These are phyloP conservation scores for Rhinoraja longicauda DNA, from an alignment of 2,797 vertebrate genomes.

Conservation along the genomic window DNA sequence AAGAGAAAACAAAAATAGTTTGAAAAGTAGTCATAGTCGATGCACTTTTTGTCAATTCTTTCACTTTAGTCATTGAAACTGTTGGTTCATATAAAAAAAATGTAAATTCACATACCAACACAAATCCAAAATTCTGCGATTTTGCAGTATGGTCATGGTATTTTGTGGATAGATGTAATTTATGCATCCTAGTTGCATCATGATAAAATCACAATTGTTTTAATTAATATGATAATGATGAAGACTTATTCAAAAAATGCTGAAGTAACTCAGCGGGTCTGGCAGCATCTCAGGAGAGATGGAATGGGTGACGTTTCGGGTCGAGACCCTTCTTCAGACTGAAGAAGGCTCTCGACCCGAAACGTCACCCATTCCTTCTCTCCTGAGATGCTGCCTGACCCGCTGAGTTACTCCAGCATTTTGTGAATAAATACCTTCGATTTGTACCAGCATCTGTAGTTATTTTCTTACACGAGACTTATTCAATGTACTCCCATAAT, in stretches of 20 bases:
- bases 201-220: not conserved
- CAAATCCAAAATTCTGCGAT: not conserved
- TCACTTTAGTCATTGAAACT: not conserved
- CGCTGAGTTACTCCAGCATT: too few relatives aligned
- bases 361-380: too few relatives aligned
- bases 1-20: not conserved
- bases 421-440: too few relatives aligned
- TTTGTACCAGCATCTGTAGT: too few relatives aligned
- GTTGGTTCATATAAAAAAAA: not conserved
- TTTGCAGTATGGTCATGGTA: not conserved
- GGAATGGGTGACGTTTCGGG: too few relatives aligned
- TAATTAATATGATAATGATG: not conserved
- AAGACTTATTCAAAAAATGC: not conserved
- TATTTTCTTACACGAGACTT: too few relatives aligned
- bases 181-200: too few relatives aligned
- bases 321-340: too few relatives aligned
- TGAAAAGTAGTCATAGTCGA: not conserved
- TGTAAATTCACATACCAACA: not conserved
- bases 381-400: too few relatives aligned
- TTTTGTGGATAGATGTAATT: not conserved
- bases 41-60: not conserved
- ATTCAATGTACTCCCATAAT: not conserved
- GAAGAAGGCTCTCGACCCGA: too few relatives aligned
- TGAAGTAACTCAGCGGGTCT: too few relatives aligned
- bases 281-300: too few relatives aligned